Conservation (phyloP, 2,113 vertebrate genomes). For the Mystacornis crossleyi region DNA sequence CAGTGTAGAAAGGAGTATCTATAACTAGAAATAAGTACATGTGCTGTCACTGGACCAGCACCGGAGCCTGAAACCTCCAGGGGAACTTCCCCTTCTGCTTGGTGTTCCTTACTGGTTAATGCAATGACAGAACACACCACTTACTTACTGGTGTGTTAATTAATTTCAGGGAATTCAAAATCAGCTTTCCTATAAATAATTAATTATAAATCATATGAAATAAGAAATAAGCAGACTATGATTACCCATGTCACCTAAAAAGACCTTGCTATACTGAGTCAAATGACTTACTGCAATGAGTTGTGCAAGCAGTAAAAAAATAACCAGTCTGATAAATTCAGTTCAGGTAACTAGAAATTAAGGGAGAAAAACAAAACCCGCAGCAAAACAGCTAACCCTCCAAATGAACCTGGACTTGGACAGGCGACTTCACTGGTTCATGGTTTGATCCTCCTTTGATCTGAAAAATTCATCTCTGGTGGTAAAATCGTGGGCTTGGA, state of each 20-base stretch:
- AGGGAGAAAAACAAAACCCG: neutral
- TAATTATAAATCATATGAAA: neutral
- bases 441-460: neutral
- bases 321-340: neutral
- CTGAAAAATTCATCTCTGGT: neutral
- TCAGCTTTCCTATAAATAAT: neutral
- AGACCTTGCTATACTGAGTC: neutral
- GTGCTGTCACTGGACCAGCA: neutral
- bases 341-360: neutral
- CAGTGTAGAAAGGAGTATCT: neutral
- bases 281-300: neutral
- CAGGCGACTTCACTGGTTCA: accelerated
- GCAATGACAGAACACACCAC: neutral
- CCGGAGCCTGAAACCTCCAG: neutral
- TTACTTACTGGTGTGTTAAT: neutral
- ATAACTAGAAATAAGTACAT: neutral
- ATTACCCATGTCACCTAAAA: neutral
- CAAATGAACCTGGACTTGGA: neutral
- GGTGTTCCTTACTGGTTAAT: neutral
- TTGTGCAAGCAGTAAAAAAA: neutral
- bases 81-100: neutral
- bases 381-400: neutral
- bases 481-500: neutral
- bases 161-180: neutral
- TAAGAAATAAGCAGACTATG: neutral